A percentile compares a stretch with the other conserved stretches of the same genome.
Evolutionary conservation across 2,797 vertebrate species (phyloP).

Genomic region (Vespertilio murinus): DNA sequence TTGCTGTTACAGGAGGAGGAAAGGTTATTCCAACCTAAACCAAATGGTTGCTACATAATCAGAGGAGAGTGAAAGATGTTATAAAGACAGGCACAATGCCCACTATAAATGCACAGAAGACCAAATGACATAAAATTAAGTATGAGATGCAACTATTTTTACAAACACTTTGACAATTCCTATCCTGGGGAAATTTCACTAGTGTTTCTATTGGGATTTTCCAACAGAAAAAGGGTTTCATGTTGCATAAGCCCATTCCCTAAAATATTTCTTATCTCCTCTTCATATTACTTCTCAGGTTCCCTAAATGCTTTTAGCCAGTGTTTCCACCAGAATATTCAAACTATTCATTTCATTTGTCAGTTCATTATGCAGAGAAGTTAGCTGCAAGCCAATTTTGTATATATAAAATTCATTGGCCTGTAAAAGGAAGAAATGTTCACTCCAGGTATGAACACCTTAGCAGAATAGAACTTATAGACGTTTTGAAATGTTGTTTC

Average conservation of each 20-base stretch:
- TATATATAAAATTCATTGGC: neutral
- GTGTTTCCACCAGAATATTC: neutral
- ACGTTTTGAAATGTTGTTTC: neutral
- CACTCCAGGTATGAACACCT: neutral
- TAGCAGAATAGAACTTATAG: neutral
- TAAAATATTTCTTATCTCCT: neutral
- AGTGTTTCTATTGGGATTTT: neutral
- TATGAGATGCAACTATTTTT: neutral
- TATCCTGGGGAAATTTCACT: neutral
- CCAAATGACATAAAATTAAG: constrained; percentile 17
- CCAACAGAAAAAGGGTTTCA: neutral
- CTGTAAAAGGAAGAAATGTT: neutral
- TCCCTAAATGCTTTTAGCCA: neutral
- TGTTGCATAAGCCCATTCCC: neutral
- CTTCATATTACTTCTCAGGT: neutral
- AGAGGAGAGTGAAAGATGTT: neutral
- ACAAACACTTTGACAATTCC: neutral
- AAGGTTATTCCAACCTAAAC: neutral
- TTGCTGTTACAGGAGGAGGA: neutral
- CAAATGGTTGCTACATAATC: neutral
- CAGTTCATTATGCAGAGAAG: neutral
- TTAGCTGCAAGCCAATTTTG: neutral
- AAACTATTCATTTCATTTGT: neutral
- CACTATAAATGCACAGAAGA: neutral
- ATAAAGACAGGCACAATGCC: neutral